Evolutionary conservation across 2,797 vertebrate species (phyloP).

Genomic region (Poecilia wingei): DNA sequence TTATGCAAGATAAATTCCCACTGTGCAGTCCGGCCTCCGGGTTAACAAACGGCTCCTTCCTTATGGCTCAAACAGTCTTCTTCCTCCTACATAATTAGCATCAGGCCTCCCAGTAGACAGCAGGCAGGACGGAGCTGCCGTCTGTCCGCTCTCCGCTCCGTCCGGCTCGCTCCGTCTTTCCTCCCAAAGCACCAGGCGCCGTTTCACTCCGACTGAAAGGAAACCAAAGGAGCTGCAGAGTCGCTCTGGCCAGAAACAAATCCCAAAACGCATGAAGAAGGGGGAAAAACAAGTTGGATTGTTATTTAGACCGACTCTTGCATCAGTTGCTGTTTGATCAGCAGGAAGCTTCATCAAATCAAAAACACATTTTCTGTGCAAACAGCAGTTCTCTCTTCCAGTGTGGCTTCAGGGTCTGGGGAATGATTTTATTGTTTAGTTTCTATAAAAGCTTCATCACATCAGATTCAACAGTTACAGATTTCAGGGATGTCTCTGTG

Average conservation of each 20-base stretch:
- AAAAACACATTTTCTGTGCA: not conserved
- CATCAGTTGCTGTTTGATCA: not conserved
- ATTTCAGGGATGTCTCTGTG: too few relatives aligned
- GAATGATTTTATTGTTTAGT: not conserved
- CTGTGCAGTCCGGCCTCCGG: slow-evolving; percentile 42
- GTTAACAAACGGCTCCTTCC: slow-evolving; percentile 67
- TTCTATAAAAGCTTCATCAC: not conserved
- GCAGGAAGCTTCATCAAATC: not conserved
- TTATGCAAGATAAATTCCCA: slow-evolving; percentile 42
- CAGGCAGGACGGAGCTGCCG: slow-evolving; percentile 43
- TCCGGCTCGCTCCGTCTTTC: slow-evolving; percentile 6
- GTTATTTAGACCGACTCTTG: not conserved
- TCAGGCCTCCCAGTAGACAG: slow-evolving; percentile 47
- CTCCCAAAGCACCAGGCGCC: slow-evolving; percentile 9
- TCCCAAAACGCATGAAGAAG: not conserved
- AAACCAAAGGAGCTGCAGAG: slow-evolving; percentile 12
- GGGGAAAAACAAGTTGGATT: slow-evolving; percentile 1
- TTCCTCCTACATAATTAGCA: slow-evolving; percentile 65
- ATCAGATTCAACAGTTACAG: not conserved
- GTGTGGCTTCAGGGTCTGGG: not conserved
- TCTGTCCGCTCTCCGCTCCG: slow-evolving; percentile 44
- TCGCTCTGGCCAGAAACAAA: not conserved
- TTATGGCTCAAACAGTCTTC: slow-evolving; percentile 57
- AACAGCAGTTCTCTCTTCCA: not conserved
- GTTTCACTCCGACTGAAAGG: not conserved